phyloP scores from a whole-genome alignment of 2,888 invertebrate species.

The Ophion ventricosus region DNA sequence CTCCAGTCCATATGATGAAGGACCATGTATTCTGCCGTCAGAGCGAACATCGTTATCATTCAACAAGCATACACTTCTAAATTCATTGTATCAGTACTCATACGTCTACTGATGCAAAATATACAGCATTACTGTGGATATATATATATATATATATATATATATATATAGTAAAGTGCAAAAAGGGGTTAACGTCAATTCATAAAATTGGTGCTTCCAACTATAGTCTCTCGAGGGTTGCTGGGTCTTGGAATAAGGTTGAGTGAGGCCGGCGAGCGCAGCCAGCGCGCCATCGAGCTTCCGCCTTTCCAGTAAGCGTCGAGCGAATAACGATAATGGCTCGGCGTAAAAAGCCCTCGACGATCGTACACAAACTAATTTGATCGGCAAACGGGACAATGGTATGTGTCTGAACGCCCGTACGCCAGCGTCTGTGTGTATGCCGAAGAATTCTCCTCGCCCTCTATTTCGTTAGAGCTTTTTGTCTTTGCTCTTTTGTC shows the following conservation, averaged over 20 bases:
- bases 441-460: slow-evolving; percentile 39
- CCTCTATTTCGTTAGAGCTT: slow-evolving; percentile 32
- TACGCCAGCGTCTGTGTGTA: not conserved
- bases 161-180: slow-evolving; percentile 5
- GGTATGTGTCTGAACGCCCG: not conserved
- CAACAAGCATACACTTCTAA: not conserved
- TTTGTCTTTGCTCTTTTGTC: slow-evolving; percentile 41
- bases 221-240: slow-evolving; percentile 43
- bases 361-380: slow-evolving; percentile 66
- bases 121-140: not conserved
- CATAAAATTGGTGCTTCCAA: slow-evolving; percentile 63
- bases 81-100: not conserved
- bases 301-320: slow-evolving; percentile 27
- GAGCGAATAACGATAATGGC: slow-evolving; percentile 69
- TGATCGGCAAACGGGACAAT: slow-evolving; percentile 54
- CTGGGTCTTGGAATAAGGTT: not conserved
- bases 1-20: not conserved
- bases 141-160: not conserved
- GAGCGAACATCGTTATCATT: not conserved
- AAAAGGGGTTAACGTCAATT: slow-evolving; percentile 60
- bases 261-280: slow-evolving; percentile 4
- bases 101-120: not conserved
- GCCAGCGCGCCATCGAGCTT: slow-evolving; percentile 23
- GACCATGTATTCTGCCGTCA: not conserved
- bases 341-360: slow-evolving; percentile 59